Conservation (phyloP, 2,113 vertebrate genomes). For the Pelodiscus sinensis region DNA sequence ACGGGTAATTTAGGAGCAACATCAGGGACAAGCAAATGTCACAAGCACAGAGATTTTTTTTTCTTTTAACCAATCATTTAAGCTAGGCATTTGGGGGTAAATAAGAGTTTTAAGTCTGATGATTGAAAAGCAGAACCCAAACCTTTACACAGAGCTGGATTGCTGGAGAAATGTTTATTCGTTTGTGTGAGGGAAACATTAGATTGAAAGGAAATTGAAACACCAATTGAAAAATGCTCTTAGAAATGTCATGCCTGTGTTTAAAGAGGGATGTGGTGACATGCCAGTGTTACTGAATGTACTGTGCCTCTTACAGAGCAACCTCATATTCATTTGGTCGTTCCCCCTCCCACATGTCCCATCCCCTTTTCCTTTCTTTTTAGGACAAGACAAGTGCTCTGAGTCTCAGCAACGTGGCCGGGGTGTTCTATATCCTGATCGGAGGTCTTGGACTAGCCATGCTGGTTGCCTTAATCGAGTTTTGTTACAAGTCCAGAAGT, state of each 20-base stretch:
- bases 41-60: conserved; percentile 18
- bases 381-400: conserved; percentile 99
- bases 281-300: conserved; percentile 57
- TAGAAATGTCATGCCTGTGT: conserved; percentile 44
- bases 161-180: conserved; percentile 54
- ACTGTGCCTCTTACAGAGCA: conserved; percentile 25
- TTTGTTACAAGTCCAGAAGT: conserved; percentile 99
- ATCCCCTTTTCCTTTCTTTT: conserved; percentile 63
- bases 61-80: conserved; percentile 70
- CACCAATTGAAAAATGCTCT: conserved; percentile 45
- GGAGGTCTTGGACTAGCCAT: conserved; percentile 98
- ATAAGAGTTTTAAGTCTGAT: conserved; percentile 27
- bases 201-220: conserved; percentile 48
- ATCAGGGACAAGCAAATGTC: conserved; percentile 64
- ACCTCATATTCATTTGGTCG: conserved; percentile 67
- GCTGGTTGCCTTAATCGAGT: conserved; percentile 99
- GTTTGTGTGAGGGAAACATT: conserved; percentile 40
- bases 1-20: conserved; percentile 63
- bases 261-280: conserved; percentile 62
- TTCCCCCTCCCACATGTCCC: conserved; percentile 58
- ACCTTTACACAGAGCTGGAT: conserved; percentile 52
- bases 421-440: conserved; percentile 99
- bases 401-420: conserved; percentile 98
- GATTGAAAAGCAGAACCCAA: conserved; percentile 54
- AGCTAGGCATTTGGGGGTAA: conserved; percentile 43